phyloP scores from a whole-genome alignment of 1,140 invertebrate genomes.

The Calephelis virginiensis region DNA sequence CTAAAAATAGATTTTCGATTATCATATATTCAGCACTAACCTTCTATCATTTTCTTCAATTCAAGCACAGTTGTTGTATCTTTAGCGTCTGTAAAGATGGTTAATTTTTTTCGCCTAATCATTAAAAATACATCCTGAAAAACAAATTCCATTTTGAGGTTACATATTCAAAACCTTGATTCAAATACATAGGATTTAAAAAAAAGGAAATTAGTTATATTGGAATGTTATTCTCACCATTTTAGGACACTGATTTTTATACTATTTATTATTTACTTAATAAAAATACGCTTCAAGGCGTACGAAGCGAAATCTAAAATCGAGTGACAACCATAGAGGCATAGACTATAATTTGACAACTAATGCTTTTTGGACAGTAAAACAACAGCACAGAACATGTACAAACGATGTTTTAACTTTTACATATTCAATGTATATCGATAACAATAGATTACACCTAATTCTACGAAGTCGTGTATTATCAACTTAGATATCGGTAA shows the following conservation, averaged over 20 bases:
- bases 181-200: conserved; percentile 7
- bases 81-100: conserved; percentile 98
- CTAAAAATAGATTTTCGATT: conserved; percentile 70
- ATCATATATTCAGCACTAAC: conserved; percentile 76
- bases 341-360: conserved; percentile 21
- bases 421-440: too few relatives aligned
- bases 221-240: conserved; percentile 53
- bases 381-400: not conserved
- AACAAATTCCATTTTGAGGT: conserved; percentile 75
- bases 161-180: conserved; percentile 36
- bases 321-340: conserved; percentile 55
- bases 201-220: not conserved
- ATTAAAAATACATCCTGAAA: conserved; percentile 97
- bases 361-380: not conserved
- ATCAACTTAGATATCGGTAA: too few relatives aligned
- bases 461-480: too few relatives aligned
- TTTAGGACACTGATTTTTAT: conserved; percentile 57
- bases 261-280: conserved; percentile 63
- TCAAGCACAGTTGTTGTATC: conserved; percentile 95
- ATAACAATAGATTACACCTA: too few relatives aligned
- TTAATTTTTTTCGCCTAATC: conserved; percentile 97
- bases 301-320: conserved; percentile 68
- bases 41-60: conserved; percentile 98
- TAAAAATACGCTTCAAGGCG: conserved; percentile 65
- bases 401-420: not conserved